Percentiles rank a stretch among this genome's conserved stretches.
Evolutionary conservation across 2,113 vertebrate species (phyloP).

Genomic region (Tonatia bakeri): DNA sequence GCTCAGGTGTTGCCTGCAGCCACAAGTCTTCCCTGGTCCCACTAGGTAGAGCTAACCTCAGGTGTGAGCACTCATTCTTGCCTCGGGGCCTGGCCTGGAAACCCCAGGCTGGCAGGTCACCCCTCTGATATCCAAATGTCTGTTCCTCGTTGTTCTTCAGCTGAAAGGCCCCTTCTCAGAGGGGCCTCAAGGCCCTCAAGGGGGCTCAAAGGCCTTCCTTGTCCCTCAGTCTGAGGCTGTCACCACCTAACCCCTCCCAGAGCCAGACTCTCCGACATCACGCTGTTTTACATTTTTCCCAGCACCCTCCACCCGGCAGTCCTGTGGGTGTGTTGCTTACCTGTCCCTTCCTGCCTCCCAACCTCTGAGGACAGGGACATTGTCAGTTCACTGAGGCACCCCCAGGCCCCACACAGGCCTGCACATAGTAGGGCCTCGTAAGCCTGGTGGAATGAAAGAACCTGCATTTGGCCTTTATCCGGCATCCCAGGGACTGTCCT

Average conservation of each 20-base stretch:
- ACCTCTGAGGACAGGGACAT: background rate
- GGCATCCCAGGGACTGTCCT: background rate
- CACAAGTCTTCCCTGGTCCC: background rate
- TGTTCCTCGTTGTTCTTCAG: background rate
- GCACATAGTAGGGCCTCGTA: background rate
- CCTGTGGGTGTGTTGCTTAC: background rate
- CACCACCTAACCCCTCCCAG: too few species aligned
- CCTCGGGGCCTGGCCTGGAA: background rate
- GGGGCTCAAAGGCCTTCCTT: background rate
- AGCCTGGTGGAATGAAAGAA: background rate
- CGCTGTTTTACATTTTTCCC: background rate
- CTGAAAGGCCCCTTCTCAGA: background rate
- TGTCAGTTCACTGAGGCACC: rapidly evolving
- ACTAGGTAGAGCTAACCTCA: background rate
- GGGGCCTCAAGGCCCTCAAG: too few species aligned
- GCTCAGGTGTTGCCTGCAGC: background rate
- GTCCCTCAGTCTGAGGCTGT: background rate
- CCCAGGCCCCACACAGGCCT: rapidly evolving
- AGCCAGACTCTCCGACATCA: rapidly evolving
- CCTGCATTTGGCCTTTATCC: background rate
- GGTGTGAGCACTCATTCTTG: too few species aligned
- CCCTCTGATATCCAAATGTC: too few species aligned
- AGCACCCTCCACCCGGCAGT: rapidly evolving
- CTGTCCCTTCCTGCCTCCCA: background rate
- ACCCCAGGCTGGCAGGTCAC: rapidly evolving